Base-by-base conservation (phyloP, 2,888 invertebrate species). In the Mamestra brassicae region DNA sequence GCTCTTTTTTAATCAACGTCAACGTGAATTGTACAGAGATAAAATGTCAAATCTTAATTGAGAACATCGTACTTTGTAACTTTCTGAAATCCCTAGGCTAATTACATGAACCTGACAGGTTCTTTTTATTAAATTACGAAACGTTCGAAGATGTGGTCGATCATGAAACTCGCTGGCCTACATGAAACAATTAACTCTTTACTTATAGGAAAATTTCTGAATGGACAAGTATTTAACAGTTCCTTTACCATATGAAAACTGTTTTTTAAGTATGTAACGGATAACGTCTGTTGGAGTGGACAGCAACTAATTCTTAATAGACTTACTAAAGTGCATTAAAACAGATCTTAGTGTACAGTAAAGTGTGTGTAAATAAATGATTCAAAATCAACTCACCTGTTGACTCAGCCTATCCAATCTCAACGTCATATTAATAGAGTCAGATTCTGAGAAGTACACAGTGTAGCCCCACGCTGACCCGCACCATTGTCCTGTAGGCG, bases 391-490 rank as follows among this genome's bases (percentile, higher is more conserved):
- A 26, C 93, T 93, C 90, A 98, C 98, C 97, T 98, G 98, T 95
- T 98, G 98, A 87, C 98, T 97, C 70, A 98, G 95, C 84, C 97
- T 97, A 87, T 97, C 97, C 82, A 98, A 94, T 90, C 97, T 97
- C 76, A 98, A 95, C 11, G 98, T 98, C 93, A 98, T 97, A 93
- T 98, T 98, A 86, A 98, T 97, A 85, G 98, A 98, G 85, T 97
- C 97, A 11, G 98, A 98, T 94, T 98, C 98, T 93, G 98, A 98
- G 97, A 98, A 98, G 94, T 98, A 98, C 66, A 98, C 98, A 0
- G 98, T 98, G 93, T 98, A 98, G 8, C 98, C 98, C 98, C 98
- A 98, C 0, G 98, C 98, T 61, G 98, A 98, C 62, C 98, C 98
- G 87, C 98, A 98, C 98, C 98, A 98, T 92, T 98, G 98, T 10